Base-by-base conservation (phyloP, 2,797 vertebrate species). In the Danio jaintianensis region DNA sequence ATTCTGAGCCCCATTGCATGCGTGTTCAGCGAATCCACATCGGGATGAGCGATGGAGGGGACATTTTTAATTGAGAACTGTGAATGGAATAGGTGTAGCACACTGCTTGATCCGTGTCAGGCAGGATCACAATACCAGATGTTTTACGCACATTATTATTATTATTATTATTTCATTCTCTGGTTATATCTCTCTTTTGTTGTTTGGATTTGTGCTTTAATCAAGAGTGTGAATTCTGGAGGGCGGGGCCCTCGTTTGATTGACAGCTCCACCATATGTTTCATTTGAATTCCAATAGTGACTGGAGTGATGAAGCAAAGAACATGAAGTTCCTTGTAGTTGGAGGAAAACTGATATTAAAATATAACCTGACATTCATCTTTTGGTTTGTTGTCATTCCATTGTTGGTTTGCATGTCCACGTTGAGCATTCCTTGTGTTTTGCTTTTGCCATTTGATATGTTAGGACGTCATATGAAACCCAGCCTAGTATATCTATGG, bases 201-300 rank as follows among this genome's bases (percentile, higher is more conserved):
- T 59, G 40, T 80, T 80, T 63, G 38, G 70, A 38, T 8, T 79
- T 80, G 66, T 56, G 20, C 67, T 82, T 78, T 66, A 47, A 80
- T 63, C 55, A 52, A 70, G 18, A 56, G 50, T 59, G 15, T 80
- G 82, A 20, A 36, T 80, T 72, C 69, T 72, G 74, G 70, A 84
- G 86, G 81, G 82, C 87, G 58, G 89, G 86, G 89, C 87, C 87
- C 88, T 85, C 70, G 55, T 52, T 52, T 84, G 78, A 83, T 69
- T 81, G 82, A 64, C 79, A 80, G 62, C 69, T 66, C 75, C 58
- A 80, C 47, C 52, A 45, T 59, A 71, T 55, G 76, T 82, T 80
- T 84, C n/a, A 16, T 85, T 81, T 78, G 62, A 73, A 15, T 70
- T 81, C 48, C 84, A 47, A 77, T 72, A 64, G 62, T 22, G 56